Evolutionary conservation across 2,113 vertebrate genomes (phyloP), one percentile per base, ranked within the genome.

Genomic region (Lycaon pictus): DNA sequence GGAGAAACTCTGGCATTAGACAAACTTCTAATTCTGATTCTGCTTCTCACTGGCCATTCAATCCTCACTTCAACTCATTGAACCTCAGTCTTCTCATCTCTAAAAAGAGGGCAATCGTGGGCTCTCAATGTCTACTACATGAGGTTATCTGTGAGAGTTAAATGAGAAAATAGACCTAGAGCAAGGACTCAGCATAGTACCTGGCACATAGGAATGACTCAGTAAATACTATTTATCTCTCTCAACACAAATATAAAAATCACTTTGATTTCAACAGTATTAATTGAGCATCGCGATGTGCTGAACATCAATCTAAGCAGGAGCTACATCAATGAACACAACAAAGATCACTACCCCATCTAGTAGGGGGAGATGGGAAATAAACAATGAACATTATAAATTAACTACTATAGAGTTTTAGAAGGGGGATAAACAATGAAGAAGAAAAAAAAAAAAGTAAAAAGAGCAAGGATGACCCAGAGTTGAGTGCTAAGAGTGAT

Each of bases 191-290:
- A 37, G 23, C 1, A 72, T 35, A 76, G 32, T 82, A 35, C 17
- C 35, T 74, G n/a, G 43, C 60, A 88, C 27, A 20, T 13, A 58
- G 20, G 20, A 89, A 80, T 51, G 16, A 3, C 19, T 86, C 63
- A 53, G 15, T 20, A 72, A 92, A 20, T 48, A 2, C 17, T 92
- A 51, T 37, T 9, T 89, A 25, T 71, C 9, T 95, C 17, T 53
- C 16, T 12, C 13, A 77, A 67, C 3, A 37, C 43, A 65, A 55
- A 15, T 11, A 32, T 5, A 60, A 85, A 89, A 71, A 7, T 56
- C 16, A 1, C 32, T 81, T 96, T 97, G 65, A 93, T 53, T 91
- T 93, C 23, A 94, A 67, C 37, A 88, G 55, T 37, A n/a, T n/a
- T 77, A 35, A 53, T 16, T 67, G 51, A 90, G 32, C 3, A 60